A percentile compares a stretch with the other conserved stretches of the same genome.
Conservation (phyloP, 2,888 invertebrate genomes). For the Anoplius nigerrimus region DNA sequence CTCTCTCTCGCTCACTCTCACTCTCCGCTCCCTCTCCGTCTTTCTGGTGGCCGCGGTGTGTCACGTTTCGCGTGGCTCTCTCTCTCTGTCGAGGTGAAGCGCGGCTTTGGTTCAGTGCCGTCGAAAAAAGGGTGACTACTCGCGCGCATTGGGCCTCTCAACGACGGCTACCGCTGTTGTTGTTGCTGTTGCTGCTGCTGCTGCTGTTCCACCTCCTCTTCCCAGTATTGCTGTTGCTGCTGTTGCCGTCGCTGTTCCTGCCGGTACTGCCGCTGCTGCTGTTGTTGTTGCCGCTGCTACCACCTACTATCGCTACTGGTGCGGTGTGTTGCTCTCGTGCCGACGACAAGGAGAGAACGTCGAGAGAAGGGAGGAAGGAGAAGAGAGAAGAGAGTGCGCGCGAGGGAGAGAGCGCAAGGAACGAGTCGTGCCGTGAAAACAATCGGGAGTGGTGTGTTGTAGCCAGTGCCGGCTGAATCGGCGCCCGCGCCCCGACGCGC, state of each 20-base stretch:
- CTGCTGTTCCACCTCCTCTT: constrained; percentile 76
- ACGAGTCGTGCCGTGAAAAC: constrained; percentile 32
- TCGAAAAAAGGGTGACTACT: neutral
- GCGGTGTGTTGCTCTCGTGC: constrained; percentile 74
- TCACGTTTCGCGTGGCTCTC: constrained; percentile 31
- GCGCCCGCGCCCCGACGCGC: constrained; percentile 39
- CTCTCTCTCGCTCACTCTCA: constrained; percentile 12
- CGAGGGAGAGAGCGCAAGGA: constrained; percentile 13
- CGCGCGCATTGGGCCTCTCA: neutral
- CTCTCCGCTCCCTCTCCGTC: neutral
- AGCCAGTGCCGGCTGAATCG: constrained; percentile 59
- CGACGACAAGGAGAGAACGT: neutral
- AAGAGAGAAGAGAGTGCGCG: constrained; percentile 1
- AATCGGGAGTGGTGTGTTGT: constrained; percentile 62
- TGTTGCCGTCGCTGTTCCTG: constrained; percentile 70
- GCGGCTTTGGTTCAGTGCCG: too few species aligned
- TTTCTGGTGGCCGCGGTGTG: too few species aligned
- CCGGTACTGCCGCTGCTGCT: constrained; percentile 68
- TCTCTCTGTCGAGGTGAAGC: constrained; percentile 5
- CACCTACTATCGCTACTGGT: too few species aligned
- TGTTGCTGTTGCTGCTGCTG: constrained; percentile 63
- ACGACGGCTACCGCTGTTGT: too few species aligned
- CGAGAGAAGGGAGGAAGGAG: neutral
- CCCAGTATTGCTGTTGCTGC: too few species aligned
- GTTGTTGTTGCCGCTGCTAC: constrained; percentile 65